Evolutionary conservation across 2,888 invertebrate genomes (phyloP), one percentile per base, ranked within the genome.

Genomic region (Microctonus hyperodae): DNA sequence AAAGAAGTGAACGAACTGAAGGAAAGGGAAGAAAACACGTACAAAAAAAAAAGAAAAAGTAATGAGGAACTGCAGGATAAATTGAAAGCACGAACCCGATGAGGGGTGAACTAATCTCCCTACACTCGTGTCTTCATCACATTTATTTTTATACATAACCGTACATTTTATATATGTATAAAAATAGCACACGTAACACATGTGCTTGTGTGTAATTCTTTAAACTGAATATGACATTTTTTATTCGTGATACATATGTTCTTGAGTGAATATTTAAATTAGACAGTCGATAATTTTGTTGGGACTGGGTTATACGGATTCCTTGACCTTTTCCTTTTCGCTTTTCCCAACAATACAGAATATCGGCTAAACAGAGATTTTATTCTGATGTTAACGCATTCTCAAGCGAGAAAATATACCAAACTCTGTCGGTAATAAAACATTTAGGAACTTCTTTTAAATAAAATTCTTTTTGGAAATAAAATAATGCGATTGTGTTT

Each of bases 31-130:
- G 16, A 10, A 44, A 44, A 44, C 1, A 44, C 16, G n/a, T 1
- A 44, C 16, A 44, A 1, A 44, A 44, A n/a, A 44, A 10, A 44
- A 16, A 44, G 1, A 44, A 44, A 44, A 16, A n/a, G 16, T 44
- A n/a, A 16, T 16, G 44, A 44, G 44, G 44, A 44, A 44, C 44
- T 44, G n/a, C 7, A 44, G 44, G 20, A 44, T 44, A 44, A 44
- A 44, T 16, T 44, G 44, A 44, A 16, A n/a, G 44, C 44, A 44
- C 44, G 44, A 9, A 44, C 16, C n/a, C 44, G 16, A 44, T 44
- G 44, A 44, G 44, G 44, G 44, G 44, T 44, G 16, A 44, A 44
- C 44, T 44, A 44, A 44, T 44, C 44, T 44, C 44, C 16, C 16
- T 44, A 7, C 44, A 44, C 44, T 16, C 44, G 44, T 44, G 16